These are phyloP conservation scores for Eupithecia inturbata DNA, from an alignment of 2,888 invertebrate species.

Conservation along the genomic window DNA sequence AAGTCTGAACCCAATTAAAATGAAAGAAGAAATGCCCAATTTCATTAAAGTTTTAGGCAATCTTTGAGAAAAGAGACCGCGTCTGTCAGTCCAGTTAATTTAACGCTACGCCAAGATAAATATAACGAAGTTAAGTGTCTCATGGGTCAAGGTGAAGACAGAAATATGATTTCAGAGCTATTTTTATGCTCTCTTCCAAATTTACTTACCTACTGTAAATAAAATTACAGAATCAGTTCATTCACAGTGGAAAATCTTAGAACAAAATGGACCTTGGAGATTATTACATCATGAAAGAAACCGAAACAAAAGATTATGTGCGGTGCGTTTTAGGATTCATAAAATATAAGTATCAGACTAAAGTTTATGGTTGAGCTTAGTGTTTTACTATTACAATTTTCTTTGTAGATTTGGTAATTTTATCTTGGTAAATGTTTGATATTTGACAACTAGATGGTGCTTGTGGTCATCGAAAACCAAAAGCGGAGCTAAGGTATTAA, in stretches of 20 bases:
- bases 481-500: too few species aligned
- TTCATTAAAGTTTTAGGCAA: neutral
- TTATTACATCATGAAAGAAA: neutral
- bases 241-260: neutral
- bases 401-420: neutral
- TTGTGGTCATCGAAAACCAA: neutral
- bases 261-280: neutral
- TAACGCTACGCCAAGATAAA: neutral
- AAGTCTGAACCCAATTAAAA: too few species aligned
- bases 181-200: neutral
- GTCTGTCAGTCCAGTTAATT: neutral
- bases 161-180: slow-evolving; percentile 1
- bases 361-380: neutral
- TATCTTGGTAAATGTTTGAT: too few species aligned
- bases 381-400: neutral
- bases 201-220: neutral
- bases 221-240: neutral
- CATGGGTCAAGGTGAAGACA: neutral
- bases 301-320: neutral
- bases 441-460: neutral
- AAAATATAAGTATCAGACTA: neutral
- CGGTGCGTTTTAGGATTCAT: neutral
- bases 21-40: neutral
- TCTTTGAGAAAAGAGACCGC: neutral
- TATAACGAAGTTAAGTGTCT: neutral